Evolutionary conservation across 2,888 invertebrate species (phyloP).

Genomic region (Muscina levida): DNA sequence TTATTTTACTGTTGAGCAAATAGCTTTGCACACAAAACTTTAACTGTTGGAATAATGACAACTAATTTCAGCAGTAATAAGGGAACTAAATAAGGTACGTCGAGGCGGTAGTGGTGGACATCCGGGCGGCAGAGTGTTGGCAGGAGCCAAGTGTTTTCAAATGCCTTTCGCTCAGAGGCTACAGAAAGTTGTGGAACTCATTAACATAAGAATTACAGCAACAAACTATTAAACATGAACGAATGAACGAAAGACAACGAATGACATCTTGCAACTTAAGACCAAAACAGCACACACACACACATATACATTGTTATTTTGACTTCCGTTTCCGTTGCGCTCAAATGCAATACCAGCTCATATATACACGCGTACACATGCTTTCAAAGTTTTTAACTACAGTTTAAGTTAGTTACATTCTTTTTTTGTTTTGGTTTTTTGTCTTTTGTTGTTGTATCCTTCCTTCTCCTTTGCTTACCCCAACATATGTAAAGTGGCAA

Average conservation of each 20-base stretch:
- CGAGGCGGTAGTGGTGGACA: slow-evolving; percentile 19
- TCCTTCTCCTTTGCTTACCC: too few species aligned
- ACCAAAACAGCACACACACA: slow-evolving; percentile 31
- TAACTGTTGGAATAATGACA: slow-evolving; percentile 63
- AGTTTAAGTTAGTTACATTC: slow-evolving; percentile 61
- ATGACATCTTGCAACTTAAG: slow-evolving; percentile 39
- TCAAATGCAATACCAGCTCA: slow-evolving; percentile 40
- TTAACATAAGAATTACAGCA: slow-evolving; percentile 64
- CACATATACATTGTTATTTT: slow-evolving; percentile 59
- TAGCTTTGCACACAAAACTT: slow-evolving; percentile 53
- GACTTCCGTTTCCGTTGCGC: slow-evolving; percentile 60
- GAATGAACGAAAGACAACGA: slow-evolving; percentile 4
- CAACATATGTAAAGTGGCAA: too few species aligned
- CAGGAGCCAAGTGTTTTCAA: too few species aligned
- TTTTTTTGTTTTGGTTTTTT: slow-evolving; percentile 47
- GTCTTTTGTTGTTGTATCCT: slow-evolving; percentile 24
- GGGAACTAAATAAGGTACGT: slow-evolving; percentile 57
- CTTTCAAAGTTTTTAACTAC: slow-evolving; percentile 46
- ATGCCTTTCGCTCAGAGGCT: neutral
- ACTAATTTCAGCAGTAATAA: slow-evolving; percentile 63
- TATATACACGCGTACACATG: slow-evolving; percentile 3
- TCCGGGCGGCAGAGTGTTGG: slow-evolving; percentile 1
- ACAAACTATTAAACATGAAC: slow-evolving; percentile 35
- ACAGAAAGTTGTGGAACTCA: slow-evolving; percentile 58
- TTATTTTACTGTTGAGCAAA: slow-evolving; percentile 40